Percentiles rank a stretch among this genome's conserved stretches.
Conservation (phyloP, 2,888 invertebrate genomes). For the Plebejus anna region DNA sequence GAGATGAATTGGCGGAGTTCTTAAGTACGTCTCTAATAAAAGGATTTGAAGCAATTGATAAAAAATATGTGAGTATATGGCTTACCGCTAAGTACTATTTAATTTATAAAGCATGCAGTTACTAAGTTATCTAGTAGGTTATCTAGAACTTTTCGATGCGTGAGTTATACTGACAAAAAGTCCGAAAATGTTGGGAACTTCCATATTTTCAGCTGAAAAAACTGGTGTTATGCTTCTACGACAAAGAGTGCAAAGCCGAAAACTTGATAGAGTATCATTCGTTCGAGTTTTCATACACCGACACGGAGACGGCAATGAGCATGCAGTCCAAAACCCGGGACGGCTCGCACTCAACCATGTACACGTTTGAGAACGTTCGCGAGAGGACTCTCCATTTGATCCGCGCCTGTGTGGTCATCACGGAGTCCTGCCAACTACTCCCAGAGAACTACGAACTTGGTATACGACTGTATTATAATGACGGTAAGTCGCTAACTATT, state of each 20-base stretch:
- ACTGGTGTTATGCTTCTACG: constrained; percentile 65
- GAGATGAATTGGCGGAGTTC: constrained; percentile 59
- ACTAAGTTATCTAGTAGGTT: neutral
- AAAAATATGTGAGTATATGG: constrained; percentile 60
- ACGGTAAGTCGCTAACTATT: constrained; percentile 45
- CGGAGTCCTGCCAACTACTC: constrained; percentile 45
- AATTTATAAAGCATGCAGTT: neutral
- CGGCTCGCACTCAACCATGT: constrained; percentile 40
- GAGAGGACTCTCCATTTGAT: constrained; percentile 50
- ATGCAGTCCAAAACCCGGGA: constrained; percentile 48
- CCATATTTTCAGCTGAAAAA: constrained; percentile 52
- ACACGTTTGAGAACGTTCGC: constrained; percentile 51
- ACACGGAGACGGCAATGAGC: constrained; percentile 51
- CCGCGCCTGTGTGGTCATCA: constrained; percentile 49
- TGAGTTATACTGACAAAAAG: no score
- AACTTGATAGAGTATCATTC: constrained; percentile 61
- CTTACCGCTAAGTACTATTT: no score
- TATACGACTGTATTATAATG: constrained; percentile 63
- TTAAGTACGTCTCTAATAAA: constrained; percentile 54
- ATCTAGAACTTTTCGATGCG: no score
- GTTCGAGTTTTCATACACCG: constrained; percentile 58
- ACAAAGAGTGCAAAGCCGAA: constrained; percentile 52
- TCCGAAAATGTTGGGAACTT: no score
- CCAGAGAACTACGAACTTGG: constrained; percentile 52
- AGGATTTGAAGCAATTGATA: constrained; percentile 67